phyloP scores from a whole-genome alignment of 2,797 vertebrate species.

The Eulemur albifrons region DNA sequence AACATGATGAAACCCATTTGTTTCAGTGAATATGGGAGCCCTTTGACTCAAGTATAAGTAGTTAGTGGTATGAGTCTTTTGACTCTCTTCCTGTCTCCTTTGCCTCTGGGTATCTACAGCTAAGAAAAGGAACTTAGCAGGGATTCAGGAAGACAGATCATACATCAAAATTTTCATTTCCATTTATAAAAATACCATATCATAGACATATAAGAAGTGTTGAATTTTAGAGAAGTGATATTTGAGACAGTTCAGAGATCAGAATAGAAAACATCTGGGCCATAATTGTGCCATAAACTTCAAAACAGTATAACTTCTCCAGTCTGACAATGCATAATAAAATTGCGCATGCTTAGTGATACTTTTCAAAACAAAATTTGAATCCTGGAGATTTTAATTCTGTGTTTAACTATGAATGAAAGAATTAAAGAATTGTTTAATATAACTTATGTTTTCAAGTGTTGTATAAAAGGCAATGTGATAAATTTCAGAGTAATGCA shows the following conservation, averaged over 20 bases:
- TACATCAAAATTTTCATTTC: neutral
- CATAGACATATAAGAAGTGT: neutral
- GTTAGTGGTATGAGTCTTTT: neutral
- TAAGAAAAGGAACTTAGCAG: neutral
- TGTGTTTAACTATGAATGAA: neutral
- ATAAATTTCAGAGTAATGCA: neutral
- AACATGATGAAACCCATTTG: neutral
- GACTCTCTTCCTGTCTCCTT: neutral
- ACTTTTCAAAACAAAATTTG: slow-evolving; percentile 38
- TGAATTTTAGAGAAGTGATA: slow-evolving; percentile 11
- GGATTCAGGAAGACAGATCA: neutral
- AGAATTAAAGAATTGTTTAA: neutral
- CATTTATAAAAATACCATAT: neutral
- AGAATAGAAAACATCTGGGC: neutral
- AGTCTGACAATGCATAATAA: neutral
- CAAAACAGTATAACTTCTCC: neutral
- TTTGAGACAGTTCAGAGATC: neutral
- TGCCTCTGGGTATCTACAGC: neutral
- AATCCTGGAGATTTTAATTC: neutral
- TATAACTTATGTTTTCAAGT: neutral
- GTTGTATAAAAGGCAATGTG: neutral
- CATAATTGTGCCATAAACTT: neutral
- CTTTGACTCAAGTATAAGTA: neutral
- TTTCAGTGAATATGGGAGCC: neutral
- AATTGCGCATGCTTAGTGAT: neutral